Base-by-base conservation (phyloP, 2,113 vertebrate genomes). In the Megalops atlanticus region DNA sequence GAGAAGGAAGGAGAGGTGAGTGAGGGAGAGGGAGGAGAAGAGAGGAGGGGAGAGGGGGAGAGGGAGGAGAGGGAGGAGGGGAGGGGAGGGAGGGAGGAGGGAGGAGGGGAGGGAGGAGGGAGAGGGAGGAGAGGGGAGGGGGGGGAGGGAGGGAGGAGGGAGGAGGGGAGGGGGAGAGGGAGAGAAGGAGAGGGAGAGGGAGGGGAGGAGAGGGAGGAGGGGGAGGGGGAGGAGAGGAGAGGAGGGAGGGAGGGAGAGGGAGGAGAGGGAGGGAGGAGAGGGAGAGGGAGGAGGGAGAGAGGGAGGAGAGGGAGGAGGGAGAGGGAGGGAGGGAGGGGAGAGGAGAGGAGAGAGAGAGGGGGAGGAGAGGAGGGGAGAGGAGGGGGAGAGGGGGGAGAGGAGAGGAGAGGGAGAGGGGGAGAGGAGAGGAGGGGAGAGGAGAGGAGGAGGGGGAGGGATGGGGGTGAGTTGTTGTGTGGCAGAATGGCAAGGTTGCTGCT, bases 1-100 rank as follows among this genome's bases (percentile, higher is more conserved):
- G 95, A 92, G 96, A 96, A 79, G 95, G 93, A 89, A 94, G 95
- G 88, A 95, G 96, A 96, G 96, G 96, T 96, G 91, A 94, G 95
- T 93, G 72, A 52, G 14, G 58, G 21, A 27, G 74, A 12, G 71
- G 38, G 27, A 36, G 69, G 27, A 71, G 69, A 4, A 12, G 69
- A 41, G 11, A 79, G 38, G 58, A 70, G 58, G 38, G 12, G 8
- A 0, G 3, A 31, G n/a, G 35, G 3, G 36, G 16, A 64, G n/a
- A n/a, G n/a, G n/a, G n/a, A n/a, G n/a, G n/a, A n/a, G n/a, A 24
- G 4, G n/a, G 58, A 10, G 58, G 18, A 7, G 58, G 4, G 58
- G 18, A 24, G 58, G 18, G 16, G 21, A 16, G n/a, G 58, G 16
- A 16, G 16, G 21, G 3, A 64, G 58, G 58, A 27, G 33, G 6